phyloP scores from a whole-genome alignment of 1,140 invertebrate species.

The Doryteuthis pealeii region DNA sequence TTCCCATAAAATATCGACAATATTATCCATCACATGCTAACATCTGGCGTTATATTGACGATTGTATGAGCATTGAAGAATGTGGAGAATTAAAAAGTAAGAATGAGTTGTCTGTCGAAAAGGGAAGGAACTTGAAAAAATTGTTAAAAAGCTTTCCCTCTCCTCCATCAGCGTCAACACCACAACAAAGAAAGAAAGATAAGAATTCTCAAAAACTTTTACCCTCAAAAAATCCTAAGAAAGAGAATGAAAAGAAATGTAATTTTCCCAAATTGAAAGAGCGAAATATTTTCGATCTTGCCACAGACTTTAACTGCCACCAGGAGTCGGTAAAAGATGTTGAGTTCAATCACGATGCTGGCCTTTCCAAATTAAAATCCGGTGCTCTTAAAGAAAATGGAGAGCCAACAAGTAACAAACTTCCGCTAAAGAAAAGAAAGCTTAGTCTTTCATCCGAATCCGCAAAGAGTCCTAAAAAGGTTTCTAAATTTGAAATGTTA shows the following conservation, averaged over 20 bases:
- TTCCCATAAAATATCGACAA: constrained; percentile 16
- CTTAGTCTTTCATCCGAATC: no score
- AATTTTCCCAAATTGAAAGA: not conserved
- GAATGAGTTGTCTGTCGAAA: not conserved
- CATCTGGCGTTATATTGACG: constrained; percentile 8
- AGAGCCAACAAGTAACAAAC: not conserved
- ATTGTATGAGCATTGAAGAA: constrained; percentile 28
- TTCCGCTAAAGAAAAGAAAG: not conserved
- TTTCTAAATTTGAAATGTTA: no score
- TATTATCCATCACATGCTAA: constrained; percentile 18
- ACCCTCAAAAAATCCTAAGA: constrained; percentile 5
- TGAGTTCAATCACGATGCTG: not conserved
- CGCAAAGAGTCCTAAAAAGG: no score
- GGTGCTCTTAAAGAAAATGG: not conserved
- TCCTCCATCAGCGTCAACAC: no score
- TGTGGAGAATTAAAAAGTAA: constrained; percentile 29
- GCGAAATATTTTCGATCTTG: no score
- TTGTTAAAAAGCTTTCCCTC: no score
- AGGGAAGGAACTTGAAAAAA: no score
- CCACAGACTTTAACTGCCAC: not conserved
- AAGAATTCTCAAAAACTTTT: not conserved
- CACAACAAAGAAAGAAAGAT: not conserved
- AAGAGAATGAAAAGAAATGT: not conserved
- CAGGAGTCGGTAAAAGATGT: not conserved
- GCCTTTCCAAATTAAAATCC: not conserved